These are phyloP conservation scores for Idaea aversata DNA, from an alignment of 2,888 invertebrate species.

Conservation along the genomic window DNA sequence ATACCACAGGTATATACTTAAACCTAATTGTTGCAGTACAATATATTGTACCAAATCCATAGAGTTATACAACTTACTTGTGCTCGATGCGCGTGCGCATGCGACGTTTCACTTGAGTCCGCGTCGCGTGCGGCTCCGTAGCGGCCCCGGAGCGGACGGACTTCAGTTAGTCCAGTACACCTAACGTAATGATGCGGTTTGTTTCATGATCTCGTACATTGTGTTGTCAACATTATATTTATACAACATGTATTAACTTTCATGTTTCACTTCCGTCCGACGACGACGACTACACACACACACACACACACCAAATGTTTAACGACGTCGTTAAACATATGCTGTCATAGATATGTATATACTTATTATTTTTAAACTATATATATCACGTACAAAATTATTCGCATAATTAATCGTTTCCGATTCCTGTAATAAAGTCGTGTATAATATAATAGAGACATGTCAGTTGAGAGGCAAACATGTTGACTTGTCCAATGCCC, in stretches of 20 bases:
- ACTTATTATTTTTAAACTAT: not conserved
- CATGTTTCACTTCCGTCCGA: constrained; percentile 19
- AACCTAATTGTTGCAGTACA: too few species aligned
- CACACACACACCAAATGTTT: too few species aligned
- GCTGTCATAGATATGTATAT: not conserved
- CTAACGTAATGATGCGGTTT: not conserved
- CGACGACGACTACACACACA: too few species aligned
- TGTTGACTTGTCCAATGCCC: not conserved
- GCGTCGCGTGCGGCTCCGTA: too few species aligned
- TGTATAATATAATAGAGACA: constrained; percentile 16
- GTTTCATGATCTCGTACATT: constrained; percentile 3
- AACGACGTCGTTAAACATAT: constrained; percentile 19
- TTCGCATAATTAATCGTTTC: constrained; percentile 15
- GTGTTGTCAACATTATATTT: constrained; percentile 9
- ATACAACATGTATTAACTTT: constrained; percentile 4
- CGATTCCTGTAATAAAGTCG: constrained; percentile 22
- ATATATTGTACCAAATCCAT: too few species aligned
- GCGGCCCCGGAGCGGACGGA: too few species aligned
- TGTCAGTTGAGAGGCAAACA: not conserved
- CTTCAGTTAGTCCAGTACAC: not conserved
- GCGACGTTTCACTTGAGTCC: too few species aligned
- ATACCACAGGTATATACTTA: too few species aligned
- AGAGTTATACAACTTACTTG: too few species aligned
- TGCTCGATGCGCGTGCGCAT: too few species aligned
- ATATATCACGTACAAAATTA: not conserved